Percentiles rank a stretch among this genome's conserved stretches.
phyloP scores from a whole-genome alignment of 2,797 vertebrate genomes.

The Sebastes goodei region DNA sequence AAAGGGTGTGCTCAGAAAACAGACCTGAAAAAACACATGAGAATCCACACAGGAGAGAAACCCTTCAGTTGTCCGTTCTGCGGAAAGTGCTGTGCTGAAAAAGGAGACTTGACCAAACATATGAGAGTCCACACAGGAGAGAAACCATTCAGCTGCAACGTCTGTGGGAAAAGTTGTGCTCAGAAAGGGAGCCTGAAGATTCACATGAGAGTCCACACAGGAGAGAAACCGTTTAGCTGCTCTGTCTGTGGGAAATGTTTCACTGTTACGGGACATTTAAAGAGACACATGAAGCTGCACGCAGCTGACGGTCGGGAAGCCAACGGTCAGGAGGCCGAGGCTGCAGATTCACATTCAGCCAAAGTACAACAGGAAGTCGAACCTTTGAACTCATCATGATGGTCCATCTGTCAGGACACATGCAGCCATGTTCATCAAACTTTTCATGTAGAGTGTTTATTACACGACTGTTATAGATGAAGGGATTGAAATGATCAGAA shows the following conservation, averaged over 20 bases:
- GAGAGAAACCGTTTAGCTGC: conserved; percentile 32
- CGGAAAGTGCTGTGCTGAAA: conserved; percentile 13
- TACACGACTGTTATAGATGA: not conserved
- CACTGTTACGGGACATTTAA: conserved; percentile 18
- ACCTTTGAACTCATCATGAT: not conserved
- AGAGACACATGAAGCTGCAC: conserved; percentile 57
- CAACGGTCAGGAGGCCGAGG: not conserved
- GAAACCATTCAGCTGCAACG: conserved; percentile 21
- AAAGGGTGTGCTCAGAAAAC: conserved; percentile 28
- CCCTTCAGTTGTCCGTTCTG: conserved; percentile 32
- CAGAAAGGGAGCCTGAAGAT: conserved; percentile 33
- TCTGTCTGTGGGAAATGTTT: conserved; percentile 6
- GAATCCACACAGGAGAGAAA: conserved; percentile 33
- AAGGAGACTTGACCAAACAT: conserved; percentile 33
- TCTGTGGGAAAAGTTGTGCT: conserved; percentile 41
- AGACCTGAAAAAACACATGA: conserved; percentile 33
- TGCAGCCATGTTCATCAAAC: too few relatives aligned
- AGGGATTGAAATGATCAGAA: not conserved
- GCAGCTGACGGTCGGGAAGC: not conserved
- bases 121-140: conserved; percentile 28
- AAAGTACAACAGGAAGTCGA: not conserved
- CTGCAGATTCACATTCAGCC: not conserved
- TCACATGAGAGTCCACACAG: conserved; percentile 14
- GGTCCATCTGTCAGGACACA: not conserved
- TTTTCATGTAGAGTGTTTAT: not conserved